Conservation (phyloP, 2,797 vertebrate genomes). For the Notoglanidium macrostoma region DNA sequence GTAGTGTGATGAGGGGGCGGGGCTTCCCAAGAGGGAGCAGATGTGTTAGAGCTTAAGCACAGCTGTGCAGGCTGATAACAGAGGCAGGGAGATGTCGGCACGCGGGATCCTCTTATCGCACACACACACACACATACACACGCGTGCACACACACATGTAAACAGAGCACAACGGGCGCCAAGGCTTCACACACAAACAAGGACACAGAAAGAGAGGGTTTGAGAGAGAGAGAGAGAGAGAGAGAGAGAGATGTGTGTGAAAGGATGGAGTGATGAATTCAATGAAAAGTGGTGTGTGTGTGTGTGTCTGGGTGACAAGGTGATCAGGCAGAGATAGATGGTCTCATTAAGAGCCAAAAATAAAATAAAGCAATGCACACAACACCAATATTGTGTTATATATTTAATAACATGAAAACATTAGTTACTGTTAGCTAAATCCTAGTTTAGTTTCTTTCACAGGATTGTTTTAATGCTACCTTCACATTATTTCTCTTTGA, state of each 20-base stretch:
- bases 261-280: neutral
- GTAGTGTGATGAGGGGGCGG: constrained; percentile 22
- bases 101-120: constrained; percentile 78
- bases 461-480: neutral
- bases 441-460: neutral
- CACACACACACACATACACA: constrained; percentile 64
- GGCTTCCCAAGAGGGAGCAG: constrained; percentile 69
- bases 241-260: constrained; percentile 56
- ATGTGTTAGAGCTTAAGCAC: constrained; percentile 79
- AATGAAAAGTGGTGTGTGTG: neutral
- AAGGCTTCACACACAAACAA: constrained; percentile 65
- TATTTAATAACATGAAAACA: neutral
- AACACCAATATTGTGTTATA: neutral
- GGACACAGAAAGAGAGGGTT: constrained; percentile 49
- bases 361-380: neutral
- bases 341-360: neutral
- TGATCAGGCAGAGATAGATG: neutral
- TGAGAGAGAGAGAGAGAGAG: constrained; percentile 55
- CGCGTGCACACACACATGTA: constrained; percentile 51
- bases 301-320: neutral
- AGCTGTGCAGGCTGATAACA: constrained; percentile 80
- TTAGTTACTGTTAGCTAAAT: neutral
- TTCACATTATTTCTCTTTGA: neutral
- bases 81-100: constrained; percentile 78
- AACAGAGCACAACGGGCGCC: constrained; percentile 22